Evolutionary conservation across 2,113 vertebrate species (phyloP).

Genomic region (Malaclemys terrapin): DNA sequence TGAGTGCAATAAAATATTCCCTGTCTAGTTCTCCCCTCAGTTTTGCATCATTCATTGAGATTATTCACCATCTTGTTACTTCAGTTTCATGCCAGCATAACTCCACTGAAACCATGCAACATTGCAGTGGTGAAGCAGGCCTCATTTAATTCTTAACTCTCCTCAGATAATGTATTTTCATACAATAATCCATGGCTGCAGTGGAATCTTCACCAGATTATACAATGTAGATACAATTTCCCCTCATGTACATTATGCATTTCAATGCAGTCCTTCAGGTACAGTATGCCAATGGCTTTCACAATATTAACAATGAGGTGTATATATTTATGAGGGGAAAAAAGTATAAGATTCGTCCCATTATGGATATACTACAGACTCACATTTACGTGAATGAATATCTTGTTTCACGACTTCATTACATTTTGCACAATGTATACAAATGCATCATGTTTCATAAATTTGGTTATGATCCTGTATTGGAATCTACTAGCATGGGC

Average conservation of each 20-base stretch:
- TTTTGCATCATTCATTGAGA: fast-evolving
- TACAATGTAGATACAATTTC: fast-evolving
- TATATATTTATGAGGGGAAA: fast-evolving
- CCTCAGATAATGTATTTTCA: fast-evolving
- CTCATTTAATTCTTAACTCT: fast-evolving
- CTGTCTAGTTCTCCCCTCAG: fast-evolving
- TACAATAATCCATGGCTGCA: neutral
- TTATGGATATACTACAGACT: neutral
- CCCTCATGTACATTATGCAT: neutral
- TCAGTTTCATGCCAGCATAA: neutral
- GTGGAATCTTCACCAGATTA: fast-evolving
- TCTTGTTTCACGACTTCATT: neutral
- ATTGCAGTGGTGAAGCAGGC: neutral
- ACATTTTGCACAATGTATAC: neutral
- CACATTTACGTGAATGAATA: fast-evolving
- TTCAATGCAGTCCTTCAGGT: fast-evolving
- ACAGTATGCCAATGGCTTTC: fast-evolving
- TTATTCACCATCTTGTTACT: neutral
- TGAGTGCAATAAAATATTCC: neutral
- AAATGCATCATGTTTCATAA: neutral
- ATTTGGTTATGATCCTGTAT: neutral
- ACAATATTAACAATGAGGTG: fast-evolving
- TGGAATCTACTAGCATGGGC: neutral
- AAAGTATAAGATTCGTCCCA: fast-evolving
- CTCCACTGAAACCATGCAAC: neutral